Percentiles rank a stretch among this genome's conserved stretches.
Conservation (phyloP, 2,888 invertebrate genomes). For the Hemicrepidius hirtus region DNA sequence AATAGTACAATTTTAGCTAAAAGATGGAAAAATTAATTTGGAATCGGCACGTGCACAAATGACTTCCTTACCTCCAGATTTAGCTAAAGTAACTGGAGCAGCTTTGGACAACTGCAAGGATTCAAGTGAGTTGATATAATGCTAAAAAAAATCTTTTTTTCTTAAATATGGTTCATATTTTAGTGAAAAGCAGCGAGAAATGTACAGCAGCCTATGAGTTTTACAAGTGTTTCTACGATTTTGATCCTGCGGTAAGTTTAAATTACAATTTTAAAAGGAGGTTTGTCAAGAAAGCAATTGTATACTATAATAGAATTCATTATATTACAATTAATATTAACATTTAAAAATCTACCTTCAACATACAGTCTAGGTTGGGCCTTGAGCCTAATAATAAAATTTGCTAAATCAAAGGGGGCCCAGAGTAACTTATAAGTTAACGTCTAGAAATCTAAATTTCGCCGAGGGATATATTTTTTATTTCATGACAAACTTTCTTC, state of each 20-base stretch:
- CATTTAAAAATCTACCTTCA: too few species aligned
- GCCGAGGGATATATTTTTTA: too few species aligned
- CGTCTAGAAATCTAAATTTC: too few species aligned
- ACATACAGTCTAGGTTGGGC: too few species aligned
- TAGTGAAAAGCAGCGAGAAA: conserved; percentile 16
- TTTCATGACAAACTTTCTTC: too few species aligned
- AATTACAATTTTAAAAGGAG: too few species aligned
- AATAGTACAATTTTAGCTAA: conserved; percentile 14
- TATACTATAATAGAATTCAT: too few species aligned
- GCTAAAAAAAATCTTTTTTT: neutral
- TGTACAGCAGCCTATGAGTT: conserved; percentile 20
- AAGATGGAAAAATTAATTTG: conserved; percentile 24
- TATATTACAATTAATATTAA: too few species aligned
- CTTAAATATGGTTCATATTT: neutral
- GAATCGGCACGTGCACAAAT: conserved; percentile 2
- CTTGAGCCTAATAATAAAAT: too few species aligned
- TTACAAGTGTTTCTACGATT: conserved; percentile 26
- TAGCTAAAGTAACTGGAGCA: neutral
- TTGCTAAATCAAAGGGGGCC: too few species aligned
- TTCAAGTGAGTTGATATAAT: neutral
- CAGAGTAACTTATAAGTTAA: too few species aligned
- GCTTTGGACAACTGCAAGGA: conserved; percentile 14
- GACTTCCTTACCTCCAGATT: neutral
- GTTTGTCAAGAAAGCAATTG: too few species aligned
- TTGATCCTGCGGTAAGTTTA: conserved; percentile 14